Base-by-base conservation (phyloP, 2,797 vertebrate genomes). In the Alcedo quadribrachys region DNA sequence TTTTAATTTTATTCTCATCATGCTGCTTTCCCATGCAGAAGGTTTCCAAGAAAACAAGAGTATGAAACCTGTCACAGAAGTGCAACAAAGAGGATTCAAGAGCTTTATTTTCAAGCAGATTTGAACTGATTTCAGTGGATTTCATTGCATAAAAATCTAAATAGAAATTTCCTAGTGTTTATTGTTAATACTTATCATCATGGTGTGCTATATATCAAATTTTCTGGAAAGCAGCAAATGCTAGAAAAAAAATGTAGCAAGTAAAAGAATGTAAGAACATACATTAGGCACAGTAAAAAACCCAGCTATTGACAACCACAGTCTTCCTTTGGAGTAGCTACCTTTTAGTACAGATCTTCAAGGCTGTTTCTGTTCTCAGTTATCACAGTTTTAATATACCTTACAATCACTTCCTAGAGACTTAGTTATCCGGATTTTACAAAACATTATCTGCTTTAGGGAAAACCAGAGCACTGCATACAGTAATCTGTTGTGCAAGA, bases 401-500 rank as follows among this genome's bases (percentile, higher is more conserved):
- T 89, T 94, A 92, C 33, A 70, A 53, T 92, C 71, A 46, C 75
- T 95, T 96, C 79, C 89, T 81, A 77, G 73, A 90, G 90, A 74
- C 51, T 63, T 77, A 55, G 75, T 94, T 92, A 90, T 94, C 87
- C 8, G 33, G 87, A 77, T 95, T 96, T 96, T 81, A 91, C 62
- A 92, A 93, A 90, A 85, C 25, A 2, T 95, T 94, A 81, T 90
- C 81, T 93, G 91, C 92, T 95, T 96, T 93, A 81, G 84, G 74
- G 81, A 85, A 88, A 94, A 91, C 35, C 93, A 92, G 89, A 85
- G 32, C 69, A 58, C 78, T 94, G 84, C 81, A 83, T 73, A 85
- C 50, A 92, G 86, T 95, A 97, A 91, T 95, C 87, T 93, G 85
- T 81, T 83, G 60, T 92, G 78, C 88, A 94, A 95, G 85, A 92